Evolutionary conservation across 2,888 invertebrate genomes (phyloP), one percentile per base, ranked within the genome.

Genomic region (Panzeria rudis): DNA sequence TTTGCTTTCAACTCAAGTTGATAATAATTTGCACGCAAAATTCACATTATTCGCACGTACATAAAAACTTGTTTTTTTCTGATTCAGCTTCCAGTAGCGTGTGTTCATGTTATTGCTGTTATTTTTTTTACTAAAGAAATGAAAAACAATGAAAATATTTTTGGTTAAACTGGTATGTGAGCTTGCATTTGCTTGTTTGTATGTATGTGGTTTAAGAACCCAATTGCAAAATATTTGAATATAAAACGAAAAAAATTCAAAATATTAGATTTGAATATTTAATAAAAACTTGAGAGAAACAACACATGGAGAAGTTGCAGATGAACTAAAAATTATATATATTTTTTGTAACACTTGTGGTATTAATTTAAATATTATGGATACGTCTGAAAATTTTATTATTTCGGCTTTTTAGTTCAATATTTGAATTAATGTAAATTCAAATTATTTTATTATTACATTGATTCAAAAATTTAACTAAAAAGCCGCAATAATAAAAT

Each of bases 31-130:
- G 76, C 86, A 87, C 86, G 86, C 86, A 86, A 85, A 80, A 75
- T 73, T 86, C 83, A 72, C 86, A 86, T 87, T 87, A 87, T 87
- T 82, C 54, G 82, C 86, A 87, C 86, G 86, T 87, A 84, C 79
- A 81, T 20, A 32, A 68, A 81, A 79, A 76, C 81, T 78, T 78
- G 64, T 83, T 83, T 77, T 75, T 79, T 76, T 56, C 50, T 47
- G 13, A 8, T 72, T 41, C 23, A 29, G 25, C 32, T 35, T 56
- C 23, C 23, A 3, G 59, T 44, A 20, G 50, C 38, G 29, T 80
- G 44, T 32, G 52, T n/a, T 47, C 20, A 35, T 80, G 29, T 54
- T 66, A 35, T 47, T 47, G 17, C 52, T 23, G 38, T 44, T 56
- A 8, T 13, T 7, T 64, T 56, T 11, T 3, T n/a, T 32, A 15